Evolutionary conservation across 1,140 invertebrate genomes (phyloP).

Genomic region (Drosophila triauraria): DNA sequence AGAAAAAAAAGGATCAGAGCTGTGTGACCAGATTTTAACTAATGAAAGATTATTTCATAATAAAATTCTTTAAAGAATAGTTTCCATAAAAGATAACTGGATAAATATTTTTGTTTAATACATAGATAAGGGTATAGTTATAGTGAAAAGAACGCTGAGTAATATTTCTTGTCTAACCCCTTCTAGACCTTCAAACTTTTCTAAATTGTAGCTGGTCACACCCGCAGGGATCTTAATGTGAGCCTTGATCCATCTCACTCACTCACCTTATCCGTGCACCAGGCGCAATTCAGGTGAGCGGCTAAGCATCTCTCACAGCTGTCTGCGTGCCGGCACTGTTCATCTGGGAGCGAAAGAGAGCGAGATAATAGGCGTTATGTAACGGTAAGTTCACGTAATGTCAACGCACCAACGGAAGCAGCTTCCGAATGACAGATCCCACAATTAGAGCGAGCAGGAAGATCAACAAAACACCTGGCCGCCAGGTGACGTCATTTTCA

Average conservation of each 20-base stretch:
- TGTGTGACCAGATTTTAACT: background rate
- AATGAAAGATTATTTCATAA: background rate
- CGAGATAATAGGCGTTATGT: slow-evolving; percentile 35
- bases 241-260: background rate
- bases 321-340: slow-evolving; percentile 69
- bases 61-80: too few species aligned
- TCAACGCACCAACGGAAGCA: slow-evolving; percentile 40
- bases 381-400: slow-evolving; percentile 17
- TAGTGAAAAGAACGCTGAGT: background rate
- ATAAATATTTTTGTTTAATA: background rate
- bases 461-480: slow-evolving; percentile 10
- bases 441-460: background rate
- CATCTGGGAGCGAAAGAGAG: slow-evolving; percentile 39
- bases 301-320: slow-evolving; percentile 82
- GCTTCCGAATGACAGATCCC: slow-evolving; percentile 9
- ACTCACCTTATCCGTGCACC: slow-evolving; percentile 85
- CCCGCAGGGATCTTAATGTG: background rate
- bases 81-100: background rate
- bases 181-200: background rate
- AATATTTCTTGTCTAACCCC: background rate
- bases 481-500: slow-evolving; percentile 41
- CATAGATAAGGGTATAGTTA: background rate
- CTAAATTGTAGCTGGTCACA: background rate
- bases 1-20: slow-evolving; percentile 1
- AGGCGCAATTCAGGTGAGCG: slow-evolving; percentile 74